Evolutionary conservation across 2,113 vertebrate genomes (phyloP).

Genomic region (Psammodynastes pulverulentus): DNA sequence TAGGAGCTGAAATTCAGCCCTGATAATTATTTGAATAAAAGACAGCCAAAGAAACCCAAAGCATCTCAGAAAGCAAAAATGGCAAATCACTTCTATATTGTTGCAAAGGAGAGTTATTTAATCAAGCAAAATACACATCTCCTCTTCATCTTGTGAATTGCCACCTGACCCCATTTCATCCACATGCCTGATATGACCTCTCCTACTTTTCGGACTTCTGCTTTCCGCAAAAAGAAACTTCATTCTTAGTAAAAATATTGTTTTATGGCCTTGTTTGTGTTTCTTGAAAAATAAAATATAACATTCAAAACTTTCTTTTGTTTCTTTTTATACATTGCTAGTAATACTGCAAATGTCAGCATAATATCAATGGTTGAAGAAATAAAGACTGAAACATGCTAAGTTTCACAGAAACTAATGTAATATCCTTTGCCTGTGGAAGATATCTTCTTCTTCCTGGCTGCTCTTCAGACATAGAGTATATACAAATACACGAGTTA

Average conservation of each 20-base stretch:
- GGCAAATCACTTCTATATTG: background rate
- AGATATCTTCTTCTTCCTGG: background rate
- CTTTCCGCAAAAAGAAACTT: background rate
- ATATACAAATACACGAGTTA: background rate
- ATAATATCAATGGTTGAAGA: slow-evolving; percentile 31
- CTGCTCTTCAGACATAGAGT: background rate
- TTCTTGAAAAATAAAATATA: background rate
- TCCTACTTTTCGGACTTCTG: background rate
- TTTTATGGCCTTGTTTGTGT: background rate
- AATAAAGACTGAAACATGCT: slow-evolving; percentile 31
- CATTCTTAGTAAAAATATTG: background rate
- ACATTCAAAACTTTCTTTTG: fast-evolving
- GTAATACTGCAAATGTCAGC: background rate
- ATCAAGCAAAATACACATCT: background rate
- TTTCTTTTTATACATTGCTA: fast-evolving
- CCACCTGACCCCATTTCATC: background rate
- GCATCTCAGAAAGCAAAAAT: background rate
- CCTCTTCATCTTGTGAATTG: background rate
- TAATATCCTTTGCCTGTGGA: background rate
- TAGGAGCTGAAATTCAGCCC: background rate
- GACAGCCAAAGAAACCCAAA: background rate
- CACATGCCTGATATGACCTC: background rate
- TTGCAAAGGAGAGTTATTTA: background rate
- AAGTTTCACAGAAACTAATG: background rate
- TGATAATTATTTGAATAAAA: background rate